phyloP scores from a whole-genome alignment of 2,797 vertebrate genomes.

The Loris lydekkerianus region DNA sequence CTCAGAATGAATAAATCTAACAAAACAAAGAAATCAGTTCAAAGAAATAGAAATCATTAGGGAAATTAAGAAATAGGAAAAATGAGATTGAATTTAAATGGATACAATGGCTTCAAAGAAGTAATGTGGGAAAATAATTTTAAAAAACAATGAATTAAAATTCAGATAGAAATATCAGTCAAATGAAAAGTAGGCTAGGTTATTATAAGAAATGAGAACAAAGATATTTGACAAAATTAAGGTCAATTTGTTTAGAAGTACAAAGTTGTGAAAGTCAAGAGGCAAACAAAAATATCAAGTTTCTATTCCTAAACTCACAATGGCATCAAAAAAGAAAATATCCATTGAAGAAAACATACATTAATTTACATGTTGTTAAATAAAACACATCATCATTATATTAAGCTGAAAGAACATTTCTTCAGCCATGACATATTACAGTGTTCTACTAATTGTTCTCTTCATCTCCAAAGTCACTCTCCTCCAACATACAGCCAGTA shows the following conservation, averaged over 20 bases:
- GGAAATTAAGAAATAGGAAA: constrained; percentile 61
- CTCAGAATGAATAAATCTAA: constrained; percentile 49
- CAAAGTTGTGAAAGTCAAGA: constrained; percentile 27
- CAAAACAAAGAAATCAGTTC: constrained; percentile 63
- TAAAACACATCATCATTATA: neutral
- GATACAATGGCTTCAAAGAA: constrained; percentile 59
- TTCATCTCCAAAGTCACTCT: neutral
- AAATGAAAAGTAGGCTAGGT: constrained; percentile 65
- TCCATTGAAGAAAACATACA: neutral
- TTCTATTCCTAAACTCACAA: neutral
- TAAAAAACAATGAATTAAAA: constrained; percentile 64
- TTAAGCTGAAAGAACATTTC: neutral
- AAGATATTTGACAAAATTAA: constrained; percentile 64
- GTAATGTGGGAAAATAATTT: constrained; percentile 31
- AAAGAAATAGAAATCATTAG: constrained; percentile 69
- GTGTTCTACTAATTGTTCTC: neutral
- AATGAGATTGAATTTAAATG: constrained; percentile 42
- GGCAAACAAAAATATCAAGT: neutral
- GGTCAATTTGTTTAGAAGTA: constrained; percentile 59
- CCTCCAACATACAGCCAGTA: neutral
- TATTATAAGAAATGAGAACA: constrained; percentile 46
- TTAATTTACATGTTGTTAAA: constrained; percentile 7
- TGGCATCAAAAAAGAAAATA: constrained; percentile 37
- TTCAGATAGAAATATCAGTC: constrained; percentile 54
- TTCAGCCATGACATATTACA: neutral